Conservation (phyloP, 2,888 invertebrate genomes). For the Chrysolina haemoptera region DNA sequence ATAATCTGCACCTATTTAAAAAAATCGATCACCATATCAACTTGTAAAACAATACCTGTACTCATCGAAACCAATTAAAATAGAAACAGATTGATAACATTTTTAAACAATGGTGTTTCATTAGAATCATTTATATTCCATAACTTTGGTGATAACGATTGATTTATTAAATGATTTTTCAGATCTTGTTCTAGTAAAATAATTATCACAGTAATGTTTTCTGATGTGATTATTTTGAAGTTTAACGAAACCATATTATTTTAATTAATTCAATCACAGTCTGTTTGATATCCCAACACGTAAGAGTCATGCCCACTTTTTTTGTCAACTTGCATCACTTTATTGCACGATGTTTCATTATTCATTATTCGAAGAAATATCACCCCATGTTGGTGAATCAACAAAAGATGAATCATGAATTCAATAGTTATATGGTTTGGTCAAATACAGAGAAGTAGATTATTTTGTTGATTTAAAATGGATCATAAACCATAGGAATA, state of each 20-base stretch:
- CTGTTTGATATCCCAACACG: neutral
- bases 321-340: neutral
- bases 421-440: neutral
- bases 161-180: constrained; percentile 4
- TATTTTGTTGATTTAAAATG: neutral
- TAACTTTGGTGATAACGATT: neutral
- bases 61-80: neutral
- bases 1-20: constrained; percentile 33
- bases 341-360: neutral
- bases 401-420: neutral
- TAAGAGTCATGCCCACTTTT: constrained; percentile 12
- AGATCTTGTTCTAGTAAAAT: constrained; percentile 2
- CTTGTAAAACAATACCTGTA: constrained; percentile 10
- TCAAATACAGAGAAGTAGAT: neutral
- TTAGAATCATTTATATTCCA: neutral
- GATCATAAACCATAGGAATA: neutral
- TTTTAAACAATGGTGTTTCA: neutral
- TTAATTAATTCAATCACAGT: constrained; percentile 1
- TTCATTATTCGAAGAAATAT: neutral
- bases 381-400: neutral
- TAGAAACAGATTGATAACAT: neutral
- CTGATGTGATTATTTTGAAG: neutral
- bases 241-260: neutral
- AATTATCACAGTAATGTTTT: constrained; percentile 14
- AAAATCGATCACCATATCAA: constrained; percentile 17